Base-by-base conservation (phyloP, 92 coral and sea anemone genomes). In the Heliopora coerulea region DNA sequence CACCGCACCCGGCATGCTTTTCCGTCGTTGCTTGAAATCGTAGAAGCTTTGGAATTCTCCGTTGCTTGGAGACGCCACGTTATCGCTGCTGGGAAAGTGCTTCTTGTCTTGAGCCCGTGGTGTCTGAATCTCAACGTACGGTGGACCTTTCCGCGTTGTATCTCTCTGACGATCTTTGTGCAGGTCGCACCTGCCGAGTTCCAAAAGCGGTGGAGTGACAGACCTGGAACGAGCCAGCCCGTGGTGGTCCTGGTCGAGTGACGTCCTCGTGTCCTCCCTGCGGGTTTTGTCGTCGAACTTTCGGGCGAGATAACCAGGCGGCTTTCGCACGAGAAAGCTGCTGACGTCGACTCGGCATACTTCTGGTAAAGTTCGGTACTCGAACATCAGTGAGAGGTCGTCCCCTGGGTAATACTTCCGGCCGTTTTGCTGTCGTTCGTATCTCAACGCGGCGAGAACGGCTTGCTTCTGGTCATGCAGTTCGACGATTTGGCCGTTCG, bases 371-470 rank as follows among this genome's bases (percentile, higher is more conserved):
- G 91, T 75, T 6, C 72, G 49, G 56, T 95, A 95, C 81, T 95
- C 99, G 6, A 86, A 75, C 61, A 95, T 65, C 35, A 95, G 81
- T 49, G 96, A 86, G 0, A 80, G 70, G 46, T 95, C 99, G 74
- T 95, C 89, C 50, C 83, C 54, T 48, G 89, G 96, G 60, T 84
- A 65, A 18, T 91, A 74, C 26, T 90, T 82, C 59, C 87, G 89
- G 0, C 96, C 99, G 80, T 95, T 91, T 37, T 90, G 69, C 39
- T 88, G 95, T 19, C 99, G 84, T 67, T 95, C 99, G 40, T 90
- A 85, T 28, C 99, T 80, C 50, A 95, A 56, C 1, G 99, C 99
- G 8, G 89, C 91, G 7, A 95, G 61, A 27, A 95, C 67, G 20
- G 99, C 99, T 60, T 89, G 93, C 58, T 88, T 95, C 73, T 95